Conservation (phyloP, 1,140 invertebrate species). For the Lucilia cuprina region DNA sequence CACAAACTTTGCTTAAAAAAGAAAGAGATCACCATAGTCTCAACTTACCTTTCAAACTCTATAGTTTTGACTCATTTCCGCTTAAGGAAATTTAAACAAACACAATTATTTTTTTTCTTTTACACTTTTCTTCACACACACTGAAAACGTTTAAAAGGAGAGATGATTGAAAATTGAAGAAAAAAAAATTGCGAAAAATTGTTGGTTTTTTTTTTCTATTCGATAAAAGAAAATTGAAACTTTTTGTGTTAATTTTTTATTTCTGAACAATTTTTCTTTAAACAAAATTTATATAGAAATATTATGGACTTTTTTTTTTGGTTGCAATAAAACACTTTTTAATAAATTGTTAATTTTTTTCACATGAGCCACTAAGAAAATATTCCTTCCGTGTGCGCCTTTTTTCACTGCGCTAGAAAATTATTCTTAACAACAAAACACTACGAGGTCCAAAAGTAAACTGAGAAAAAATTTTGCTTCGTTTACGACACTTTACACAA, state of each 20-base stretch:
- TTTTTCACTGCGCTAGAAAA: not conserved
- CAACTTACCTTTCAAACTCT: not conserved
- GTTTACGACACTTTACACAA: not conserved
- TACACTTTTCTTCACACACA: constrained; percentile 12
- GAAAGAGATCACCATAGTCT: not conserved
- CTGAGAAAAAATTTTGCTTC: not conserved
- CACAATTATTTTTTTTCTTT: not conserved
- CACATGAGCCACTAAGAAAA: not conserved
- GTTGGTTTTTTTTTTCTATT: not conserved
- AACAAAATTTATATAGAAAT: not conserved
- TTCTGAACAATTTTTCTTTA: not conserved
- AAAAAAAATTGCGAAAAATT: constrained; percentile 30
- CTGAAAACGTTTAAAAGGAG: not conserved
- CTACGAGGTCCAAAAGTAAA: constrained; percentile 14
- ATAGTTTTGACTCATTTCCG: not conserved
- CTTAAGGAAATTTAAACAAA: not conserved
- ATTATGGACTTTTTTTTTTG: not conserved
- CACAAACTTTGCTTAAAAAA: not conserved
- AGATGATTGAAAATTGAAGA: not conserved
- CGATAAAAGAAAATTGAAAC: not conserved
- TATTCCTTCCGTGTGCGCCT: not conserved
- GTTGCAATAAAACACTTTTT: not conserved
- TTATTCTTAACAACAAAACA: not conserved
- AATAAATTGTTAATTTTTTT: not conserved
- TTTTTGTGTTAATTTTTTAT: not conserved